Evolutionary conservation across 2,888 invertebrate genomes (phyloP).

Genomic region (Cancer borealis): DNA sequence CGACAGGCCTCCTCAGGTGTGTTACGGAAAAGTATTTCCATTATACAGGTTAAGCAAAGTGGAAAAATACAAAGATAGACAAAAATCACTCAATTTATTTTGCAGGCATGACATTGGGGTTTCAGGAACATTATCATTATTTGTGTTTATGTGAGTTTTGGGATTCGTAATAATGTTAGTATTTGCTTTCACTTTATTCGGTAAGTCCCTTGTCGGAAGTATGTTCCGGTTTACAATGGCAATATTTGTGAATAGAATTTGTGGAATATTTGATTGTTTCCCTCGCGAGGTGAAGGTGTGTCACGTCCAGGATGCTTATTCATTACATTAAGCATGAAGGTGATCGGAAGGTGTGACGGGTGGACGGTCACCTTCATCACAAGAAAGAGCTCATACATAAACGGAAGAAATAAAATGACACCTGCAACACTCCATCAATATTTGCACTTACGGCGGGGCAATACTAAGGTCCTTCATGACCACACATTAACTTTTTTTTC

Average conservation of each 20-base stretch:
- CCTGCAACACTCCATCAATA: too few species aligned
- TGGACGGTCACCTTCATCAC: too few species aligned
- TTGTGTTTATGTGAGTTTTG: not conserved
- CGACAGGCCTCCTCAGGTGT: constrained; percentile 71
- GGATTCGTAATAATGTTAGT: not conserved
- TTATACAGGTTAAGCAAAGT: not conserved
- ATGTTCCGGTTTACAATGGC: not conserved
- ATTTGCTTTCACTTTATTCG: not conserved
- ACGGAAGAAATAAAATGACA: too few species aligned
- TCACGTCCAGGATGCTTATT: too few species aligned
- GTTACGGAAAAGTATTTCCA: not conserved
- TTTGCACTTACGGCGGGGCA: too few species aligned
- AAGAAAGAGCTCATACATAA: too few species aligned
- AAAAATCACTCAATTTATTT: not conserved
- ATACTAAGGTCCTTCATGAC: too few species aligned
- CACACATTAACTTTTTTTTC: too few species aligned
- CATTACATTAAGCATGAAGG: too few species aligned
- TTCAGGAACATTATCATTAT: not conserved
- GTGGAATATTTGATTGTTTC: not conserved
- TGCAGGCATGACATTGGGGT: not conserved
- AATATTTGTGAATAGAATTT: not conserved
- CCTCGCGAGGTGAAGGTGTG: too few species aligned
- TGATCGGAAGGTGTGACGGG: too few species aligned
- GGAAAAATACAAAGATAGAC: not conserved
- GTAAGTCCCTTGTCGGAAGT: not conserved